Base-by-base conservation (phyloP, 2,113 vertebrate species). In the Nothobranchius kuhntae region DNA sequence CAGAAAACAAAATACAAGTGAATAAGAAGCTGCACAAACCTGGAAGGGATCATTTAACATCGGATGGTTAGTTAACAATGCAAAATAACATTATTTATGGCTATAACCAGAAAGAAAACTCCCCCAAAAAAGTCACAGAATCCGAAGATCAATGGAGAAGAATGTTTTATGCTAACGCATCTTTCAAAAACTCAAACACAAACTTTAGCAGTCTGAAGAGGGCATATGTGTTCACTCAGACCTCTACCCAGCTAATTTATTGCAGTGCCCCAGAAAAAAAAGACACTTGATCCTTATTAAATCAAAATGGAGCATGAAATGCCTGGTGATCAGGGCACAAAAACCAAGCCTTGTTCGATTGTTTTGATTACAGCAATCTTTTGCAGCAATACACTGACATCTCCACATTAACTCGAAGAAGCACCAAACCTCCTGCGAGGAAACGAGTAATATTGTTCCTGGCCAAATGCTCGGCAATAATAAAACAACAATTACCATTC, bases 221-320 rank as follows among this genome's bases (percentile, higher is more conserved):
- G 65, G 85, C 81, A 84, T 73, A 64, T 81, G 68, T 73, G 71
- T 79, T 85, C 71, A 71, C 65, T 80, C 58, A 59, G 48, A 70
- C 61, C 57, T 68, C 55, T 77, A 65, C 79, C 60, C 61, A 83
- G 62, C 57, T 72, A 81, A 77, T 86, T 87, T 85, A 65, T 79
- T 88, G 83, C 77, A 78, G 64, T 76, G 47, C 62, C 58, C 61
- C 66, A 68, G 56, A 75, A 60, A 73, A 79, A 66, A 65, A 15
- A 70, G 64, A 50, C 77, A 89, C 86, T 87, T 86, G 80, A 89
- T 87, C 72, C 82, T 82, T 86, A 92, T 87, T 86, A 83, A 87
- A 89, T 91, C 82, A 87, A 91, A 91, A 90, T 86, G 87, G 71
- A 87, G 81, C 88, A 85, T 86, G 75, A 87, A 89, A 87, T 77